Conservation (phyloP, 1,140 invertebrate genomes). For the Macrotrachela quadricornifera region DNA sequence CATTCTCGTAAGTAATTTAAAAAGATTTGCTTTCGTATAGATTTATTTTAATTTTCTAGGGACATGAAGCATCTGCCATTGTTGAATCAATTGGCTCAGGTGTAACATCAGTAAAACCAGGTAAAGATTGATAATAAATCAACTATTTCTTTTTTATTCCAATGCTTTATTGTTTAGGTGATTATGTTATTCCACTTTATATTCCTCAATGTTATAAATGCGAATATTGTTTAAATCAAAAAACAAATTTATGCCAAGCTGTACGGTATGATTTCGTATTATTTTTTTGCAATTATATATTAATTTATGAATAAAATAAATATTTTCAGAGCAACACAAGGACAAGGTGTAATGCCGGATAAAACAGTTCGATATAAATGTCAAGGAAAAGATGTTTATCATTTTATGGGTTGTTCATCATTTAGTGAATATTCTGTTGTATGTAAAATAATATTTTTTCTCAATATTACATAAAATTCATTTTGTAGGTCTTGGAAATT, state of each 20-base stretch:
- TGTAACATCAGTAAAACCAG: constrained; percentile 58
- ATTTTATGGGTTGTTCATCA: constrained; percentile 95
- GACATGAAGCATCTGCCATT: constrained; percentile 54
- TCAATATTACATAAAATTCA: constrained; percentile 17
- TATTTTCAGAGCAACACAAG: constrained; percentile 34
- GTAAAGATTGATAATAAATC: constrained; percentile 24
- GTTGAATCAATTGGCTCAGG: constrained; percentile 82
- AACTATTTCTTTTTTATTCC: too few relatives aligned
- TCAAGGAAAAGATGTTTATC: constrained; percentile 64
- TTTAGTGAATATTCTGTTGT: constrained; percentile 95
- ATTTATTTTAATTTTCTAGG: not conserved
- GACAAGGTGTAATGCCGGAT: constrained; percentile 72
- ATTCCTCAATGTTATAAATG: constrained; percentile 85
- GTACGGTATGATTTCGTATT: not conserved
- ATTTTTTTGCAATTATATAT: not conserved
- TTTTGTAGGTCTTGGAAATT: constrained; percentile 1
- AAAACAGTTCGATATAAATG: constrained; percentile 64
- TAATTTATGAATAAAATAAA: not conserved
- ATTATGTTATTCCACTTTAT: constrained; percentile 85
- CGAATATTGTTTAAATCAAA: constrained; percentile 78
- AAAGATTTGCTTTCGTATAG: too few relatives aligned
- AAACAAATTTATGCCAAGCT: constrained; percentile 79
- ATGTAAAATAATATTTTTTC: constrained; percentile 34
- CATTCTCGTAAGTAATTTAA: constrained; percentile 35
- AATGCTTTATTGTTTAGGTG: constrained; percentile 38